Percentiles rank a stretch among this genome's conserved stretches.
phyloP scores from a whole-genome alignment of 2,888 invertebrate genomes.

The Agrilus biguttatus region DNA sequence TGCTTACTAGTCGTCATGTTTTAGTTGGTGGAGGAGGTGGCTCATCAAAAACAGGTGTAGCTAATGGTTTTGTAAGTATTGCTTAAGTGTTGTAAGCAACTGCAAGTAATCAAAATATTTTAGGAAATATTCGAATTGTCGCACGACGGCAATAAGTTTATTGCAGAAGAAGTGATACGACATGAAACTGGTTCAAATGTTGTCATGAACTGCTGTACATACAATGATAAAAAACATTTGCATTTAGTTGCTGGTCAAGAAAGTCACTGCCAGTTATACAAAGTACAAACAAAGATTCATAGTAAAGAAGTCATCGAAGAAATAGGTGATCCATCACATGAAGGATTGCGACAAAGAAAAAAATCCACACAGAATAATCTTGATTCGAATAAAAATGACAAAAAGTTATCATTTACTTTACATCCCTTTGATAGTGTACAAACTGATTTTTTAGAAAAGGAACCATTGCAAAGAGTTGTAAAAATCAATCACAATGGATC shows the following conservation, averaged over 20 bases:
- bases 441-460: constrained; percentile 65
- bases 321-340: constrained; percentile 15
- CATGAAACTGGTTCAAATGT: constrained; percentile 81
- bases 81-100: background rate
- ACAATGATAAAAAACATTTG: constrained; percentile 55
- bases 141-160: constrained; percentile 67
- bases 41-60: constrained; percentile 90
- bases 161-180: constrained; percentile 76
- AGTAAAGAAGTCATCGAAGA: constrained; percentile 37
- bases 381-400: constrained; percentile 36
- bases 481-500: constrained; percentile 51
- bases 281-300: constrained; percentile 40
- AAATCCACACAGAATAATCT: constrained; percentile 38
- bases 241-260: constrained; percentile 84
- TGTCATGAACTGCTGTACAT: constrained; percentile 81
- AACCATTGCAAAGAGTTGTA: constrained; percentile 78
- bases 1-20: constrained; percentile 83
- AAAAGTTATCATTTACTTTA: constrained; percentile 59
- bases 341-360: constrained; percentile 15
- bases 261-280: constrained; percentile 77
- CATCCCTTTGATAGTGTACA: constrained; percentile 68
- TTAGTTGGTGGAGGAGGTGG: constrained; percentile 97
- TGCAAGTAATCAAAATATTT: constrained; percentile 12
- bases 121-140: constrained; percentile 89
- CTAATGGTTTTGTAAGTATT: constrained; percentile 86